Evolutionary conservation across 2,797 vertebrate genomes (phyloP).

Genomic region (Podargus strigoides): DNA sequence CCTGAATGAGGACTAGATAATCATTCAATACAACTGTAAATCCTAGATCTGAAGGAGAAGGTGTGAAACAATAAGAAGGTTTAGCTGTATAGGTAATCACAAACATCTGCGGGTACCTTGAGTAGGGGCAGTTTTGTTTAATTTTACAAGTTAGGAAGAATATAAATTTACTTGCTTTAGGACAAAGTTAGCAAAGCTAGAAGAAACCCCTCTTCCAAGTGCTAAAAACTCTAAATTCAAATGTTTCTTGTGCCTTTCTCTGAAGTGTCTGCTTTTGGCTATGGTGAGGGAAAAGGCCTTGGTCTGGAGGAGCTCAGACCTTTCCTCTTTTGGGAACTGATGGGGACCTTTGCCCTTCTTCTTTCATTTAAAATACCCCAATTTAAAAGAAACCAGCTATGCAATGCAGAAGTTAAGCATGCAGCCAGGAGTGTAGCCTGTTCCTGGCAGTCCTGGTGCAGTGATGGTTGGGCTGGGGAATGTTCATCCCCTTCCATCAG

Average conservation of each 20-base stretch:
- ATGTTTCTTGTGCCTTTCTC: not conserved
- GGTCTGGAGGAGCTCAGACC: not conserved
- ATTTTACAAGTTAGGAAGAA: not conserved
- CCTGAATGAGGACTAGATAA: not conserved
- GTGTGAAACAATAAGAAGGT: not conserved
- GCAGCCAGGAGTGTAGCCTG: not conserved
- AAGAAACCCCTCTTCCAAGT: not conserved
- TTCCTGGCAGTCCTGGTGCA: not conserved
- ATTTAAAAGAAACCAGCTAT: not conserved
- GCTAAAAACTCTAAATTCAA: not conserved
- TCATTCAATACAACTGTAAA: not conserved
- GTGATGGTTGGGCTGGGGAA: not conserved
- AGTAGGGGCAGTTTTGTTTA: not conserved
- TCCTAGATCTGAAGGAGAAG: rapidly evolving
- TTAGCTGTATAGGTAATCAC: not conserved
- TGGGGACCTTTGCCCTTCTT: not conserved
- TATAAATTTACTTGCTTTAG: not conserved
- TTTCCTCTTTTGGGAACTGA: not conserved
- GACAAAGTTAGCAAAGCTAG: not conserved
- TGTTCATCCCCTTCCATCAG: rapidly evolving
- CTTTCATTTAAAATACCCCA: not conserved
- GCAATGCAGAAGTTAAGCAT: not conserved
- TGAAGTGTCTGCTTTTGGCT: not conserved
- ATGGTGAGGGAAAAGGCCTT: not conserved
- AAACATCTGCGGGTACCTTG: not conserved